Evolutionary conservation across 2,113 vertebrate species (phyloP).

Genomic region (Heterotilapia buettikoferi): DNA sequence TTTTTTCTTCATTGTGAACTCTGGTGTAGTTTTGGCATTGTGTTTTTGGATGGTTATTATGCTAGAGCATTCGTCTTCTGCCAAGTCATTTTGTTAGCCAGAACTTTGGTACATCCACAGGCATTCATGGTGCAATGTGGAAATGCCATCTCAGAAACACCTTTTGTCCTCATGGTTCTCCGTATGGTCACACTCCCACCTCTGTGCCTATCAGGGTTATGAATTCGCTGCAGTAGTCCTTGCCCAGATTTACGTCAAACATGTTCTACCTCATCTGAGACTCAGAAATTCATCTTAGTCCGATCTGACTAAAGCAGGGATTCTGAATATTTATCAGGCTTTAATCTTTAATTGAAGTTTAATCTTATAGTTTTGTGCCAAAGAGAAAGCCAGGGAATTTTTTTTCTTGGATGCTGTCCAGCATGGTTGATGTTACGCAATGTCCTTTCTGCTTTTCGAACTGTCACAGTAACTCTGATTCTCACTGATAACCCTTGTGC

Average conservation of each 20-base stretch:
- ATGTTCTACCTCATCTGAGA: neutral
- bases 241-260: neutral
- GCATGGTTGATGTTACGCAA: neutral
- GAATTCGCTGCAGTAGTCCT: neutral
- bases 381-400: neutral
- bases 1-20: neutral
- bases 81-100: neutral
- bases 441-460: neutral
- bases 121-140: neutral
- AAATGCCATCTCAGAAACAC: neutral
- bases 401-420: neutral
- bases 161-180: neutral
- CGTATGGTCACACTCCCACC: neutral
- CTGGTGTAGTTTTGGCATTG: neutral
- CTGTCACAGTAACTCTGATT: neutral
- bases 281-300: neutral
- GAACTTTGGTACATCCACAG: neutral
- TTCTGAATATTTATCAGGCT: neutral
- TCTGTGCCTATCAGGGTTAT: neutral
- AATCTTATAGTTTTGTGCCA: neutral
- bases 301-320: neutral
- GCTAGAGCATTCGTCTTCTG: neutral
- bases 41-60: neutral
- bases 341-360: neutral
- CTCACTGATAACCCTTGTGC: neutral